These are phyloP conservation scores for Syngnathus floridae DNA, from an alignment of 2,113 vertebrate genomes.

Conservation along the genomic window DNA sequence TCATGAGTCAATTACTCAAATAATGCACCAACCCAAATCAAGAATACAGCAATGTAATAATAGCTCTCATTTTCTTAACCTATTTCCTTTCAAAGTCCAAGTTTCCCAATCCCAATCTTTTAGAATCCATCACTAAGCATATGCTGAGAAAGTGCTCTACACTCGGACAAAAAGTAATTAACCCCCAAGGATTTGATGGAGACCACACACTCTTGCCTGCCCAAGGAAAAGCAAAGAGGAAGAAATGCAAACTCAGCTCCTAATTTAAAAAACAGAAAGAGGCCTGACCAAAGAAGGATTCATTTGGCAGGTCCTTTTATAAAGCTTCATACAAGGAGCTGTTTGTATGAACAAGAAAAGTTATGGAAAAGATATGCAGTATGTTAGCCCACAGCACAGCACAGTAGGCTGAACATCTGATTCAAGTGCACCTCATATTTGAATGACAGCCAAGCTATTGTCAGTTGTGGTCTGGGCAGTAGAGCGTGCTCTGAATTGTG, in stretches of 20 bases:
- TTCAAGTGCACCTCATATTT: conserved; percentile 39
- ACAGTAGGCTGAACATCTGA: conserved; percentile 29
- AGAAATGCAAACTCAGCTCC: conserved; percentile 18
- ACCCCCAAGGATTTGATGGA: not conserved
- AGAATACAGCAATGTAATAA: not conserved
- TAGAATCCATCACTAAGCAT: not conserved
- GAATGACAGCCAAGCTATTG: conserved; percentile 19
- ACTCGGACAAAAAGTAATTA: not conserved
- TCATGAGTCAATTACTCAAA: not conserved
- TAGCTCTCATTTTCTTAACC: not conserved
- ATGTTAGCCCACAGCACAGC: conserved; percentile 5
- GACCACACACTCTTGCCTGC: too few relatives aligned
- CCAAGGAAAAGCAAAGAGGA: not conserved
- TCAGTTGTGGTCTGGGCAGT: conserved; percentile 6
- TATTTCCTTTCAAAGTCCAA: not conserved
- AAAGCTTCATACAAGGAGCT: conserved; percentile 9
- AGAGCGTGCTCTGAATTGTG: not conserved
- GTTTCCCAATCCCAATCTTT: conserved; percentile 2
- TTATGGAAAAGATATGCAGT: not conserved
- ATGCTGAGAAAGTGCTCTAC: not conserved
- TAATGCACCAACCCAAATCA: not conserved
- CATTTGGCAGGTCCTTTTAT: conserved; percentile 18
- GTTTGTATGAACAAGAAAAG: conserved; percentile 23
- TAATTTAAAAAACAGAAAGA: conserved; percentile 30
- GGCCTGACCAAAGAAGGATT: conserved; percentile 10